These are phyloP conservation scores for Noturus placidus DNA, from an alignment of 2,113 vertebrate genomes.

Conservation along the genomic window DNA sequence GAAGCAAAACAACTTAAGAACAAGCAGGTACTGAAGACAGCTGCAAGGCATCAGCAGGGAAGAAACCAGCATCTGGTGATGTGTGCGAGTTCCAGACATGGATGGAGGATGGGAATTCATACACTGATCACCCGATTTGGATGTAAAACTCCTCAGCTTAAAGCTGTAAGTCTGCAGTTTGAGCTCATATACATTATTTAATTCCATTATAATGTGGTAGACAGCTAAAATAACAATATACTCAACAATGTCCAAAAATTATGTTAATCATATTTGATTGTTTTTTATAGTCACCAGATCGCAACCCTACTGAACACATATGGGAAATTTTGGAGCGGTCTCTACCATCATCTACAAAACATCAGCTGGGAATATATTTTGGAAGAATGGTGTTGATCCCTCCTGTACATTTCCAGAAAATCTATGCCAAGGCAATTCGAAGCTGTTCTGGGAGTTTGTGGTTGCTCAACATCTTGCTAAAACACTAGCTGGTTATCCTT, in stretches of 20 bases:
- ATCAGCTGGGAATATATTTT: neutral
- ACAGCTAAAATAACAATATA: neutral
- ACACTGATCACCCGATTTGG: neutral
- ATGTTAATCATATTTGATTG: neutral
- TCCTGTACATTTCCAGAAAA: neutral
- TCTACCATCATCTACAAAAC: neutral
- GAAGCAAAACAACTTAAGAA: neutral
- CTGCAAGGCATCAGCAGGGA: neutral
- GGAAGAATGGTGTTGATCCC: neutral
- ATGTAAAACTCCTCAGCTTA: neutral
- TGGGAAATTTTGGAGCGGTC: neutral
- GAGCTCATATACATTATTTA: neutral
- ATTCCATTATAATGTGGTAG: neutral
- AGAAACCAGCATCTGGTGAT: neutral
- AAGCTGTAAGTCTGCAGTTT: neutral
- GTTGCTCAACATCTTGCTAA: neutral
- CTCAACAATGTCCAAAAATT: neutral
- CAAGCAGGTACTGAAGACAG: neutral
- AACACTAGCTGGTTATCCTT: neutral
- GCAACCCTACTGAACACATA: neutral
- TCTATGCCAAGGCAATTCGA: neutral
- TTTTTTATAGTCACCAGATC: neutral
- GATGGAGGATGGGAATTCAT: neutral
- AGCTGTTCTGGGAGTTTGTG: neutral
- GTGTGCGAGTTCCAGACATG: neutral